Percentiles rank a stretch among this genome's conserved stretches.
phyloP scores from a whole-genome alignment of 2,797 vertebrate genomes.

The Coccyzus lansbergi region DNA sequence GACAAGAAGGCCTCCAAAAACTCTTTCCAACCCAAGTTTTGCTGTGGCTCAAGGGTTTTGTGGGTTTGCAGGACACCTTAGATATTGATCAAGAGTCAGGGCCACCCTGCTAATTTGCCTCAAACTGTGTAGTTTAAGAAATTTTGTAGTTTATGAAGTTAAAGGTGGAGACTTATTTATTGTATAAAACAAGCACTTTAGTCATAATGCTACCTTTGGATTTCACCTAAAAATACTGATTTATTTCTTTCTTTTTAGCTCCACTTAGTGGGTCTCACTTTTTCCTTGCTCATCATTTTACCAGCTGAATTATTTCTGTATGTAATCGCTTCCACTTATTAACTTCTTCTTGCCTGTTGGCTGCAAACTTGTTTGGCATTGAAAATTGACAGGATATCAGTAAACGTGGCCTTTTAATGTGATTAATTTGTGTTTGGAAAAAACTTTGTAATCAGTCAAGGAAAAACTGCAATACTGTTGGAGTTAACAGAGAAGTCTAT shows the following conservation, averaged over 20 bases:
- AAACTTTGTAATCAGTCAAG: slow-evolving; percentile 9
- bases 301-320: slow-evolving; percentile 7
- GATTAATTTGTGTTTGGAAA: slow-evolving; percentile 27
- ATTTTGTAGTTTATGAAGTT: neutral
- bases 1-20: neutral
- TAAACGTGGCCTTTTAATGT: neutral
- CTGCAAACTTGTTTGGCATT: neutral
- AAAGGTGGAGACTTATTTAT: neutral
- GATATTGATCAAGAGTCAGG: neutral
- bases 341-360: slow-evolving; percentile 27
- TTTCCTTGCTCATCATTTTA: slow-evolving; percentile 17
- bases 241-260: neutral
- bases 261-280: neutral
- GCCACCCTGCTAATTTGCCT: neutral
- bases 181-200: neutral
- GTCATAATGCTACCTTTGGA: neutral
- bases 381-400: neutral
- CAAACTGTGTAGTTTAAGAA: neutral
- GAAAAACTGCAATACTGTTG: slow-evolving; percentile 6
- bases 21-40: neutral
- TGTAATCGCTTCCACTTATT: neutral
- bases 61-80: neutral
- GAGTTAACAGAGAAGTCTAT: slow-evolving; percentile 1
- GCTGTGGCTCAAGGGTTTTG: neutral
- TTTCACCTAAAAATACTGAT: neutral